A percentile compares a stretch with the other conserved stretches of the same genome.
phyloP scores from a whole-genome alignment of 92 coral and sea anemone genomes.

The Parazoanthus swiftii region DNA sequence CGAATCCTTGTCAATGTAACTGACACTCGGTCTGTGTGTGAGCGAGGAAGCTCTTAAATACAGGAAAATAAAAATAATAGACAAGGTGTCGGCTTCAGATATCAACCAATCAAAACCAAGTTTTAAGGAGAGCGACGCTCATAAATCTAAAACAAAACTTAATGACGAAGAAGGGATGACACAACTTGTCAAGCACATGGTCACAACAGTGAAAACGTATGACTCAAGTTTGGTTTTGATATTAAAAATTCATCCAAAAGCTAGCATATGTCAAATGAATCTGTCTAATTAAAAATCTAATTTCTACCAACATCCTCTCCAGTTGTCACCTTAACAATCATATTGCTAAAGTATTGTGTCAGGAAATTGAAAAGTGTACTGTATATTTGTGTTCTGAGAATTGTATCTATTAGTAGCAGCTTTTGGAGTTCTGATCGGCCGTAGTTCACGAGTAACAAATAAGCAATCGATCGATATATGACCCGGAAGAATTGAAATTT shows the following conservation, averaged over 20 bases:
- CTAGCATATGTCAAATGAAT: constrained; percentile 17
- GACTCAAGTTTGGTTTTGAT: neutral
- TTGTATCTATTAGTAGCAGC: neutral
- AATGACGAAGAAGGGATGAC: constrained; percentile 2
- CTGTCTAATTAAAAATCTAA: constrained; percentile 13
- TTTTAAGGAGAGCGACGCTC: neutral
- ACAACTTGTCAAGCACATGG: neutral
- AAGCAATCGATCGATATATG: neutral
- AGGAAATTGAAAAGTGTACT: constrained; percentile 11
- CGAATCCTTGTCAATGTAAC: neutral
- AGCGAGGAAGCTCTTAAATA: neutral
- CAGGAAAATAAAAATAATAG: neutral
- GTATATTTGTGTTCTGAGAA: neutral
- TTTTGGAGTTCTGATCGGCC: neutral
- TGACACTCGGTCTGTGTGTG: neutral
- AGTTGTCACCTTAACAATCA: neutral
- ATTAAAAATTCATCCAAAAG: constrained; percentile 13
- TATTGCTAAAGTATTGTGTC: neutral
- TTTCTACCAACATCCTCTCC: constrained; percentile 13
- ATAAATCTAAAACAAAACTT: neutral
- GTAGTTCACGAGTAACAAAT: neutral
- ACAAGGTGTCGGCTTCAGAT: neutral
- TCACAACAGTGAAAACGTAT: neutral
- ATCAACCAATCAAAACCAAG: neutral
- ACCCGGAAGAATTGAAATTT: neutral